Base-by-base conservation (phyloP, 2,797 vertebrate genomes). In the Danio aesculapii region DNA sequence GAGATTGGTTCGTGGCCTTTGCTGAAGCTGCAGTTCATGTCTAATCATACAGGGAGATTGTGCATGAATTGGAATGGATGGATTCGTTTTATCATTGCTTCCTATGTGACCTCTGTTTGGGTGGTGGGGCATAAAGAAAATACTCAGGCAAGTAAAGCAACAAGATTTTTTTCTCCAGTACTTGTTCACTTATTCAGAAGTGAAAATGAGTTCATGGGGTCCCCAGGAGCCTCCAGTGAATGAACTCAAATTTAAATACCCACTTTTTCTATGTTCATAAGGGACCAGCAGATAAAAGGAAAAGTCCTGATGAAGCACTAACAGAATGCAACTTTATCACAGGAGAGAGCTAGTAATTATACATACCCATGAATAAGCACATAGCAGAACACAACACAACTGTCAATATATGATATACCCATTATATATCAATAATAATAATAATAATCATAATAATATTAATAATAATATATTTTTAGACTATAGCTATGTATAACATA, bases 21-120 rank as follows among this genome's bases (percentile, higher is more conserved):
- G 58, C 73, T 64, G 61, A 77, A 66, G 52, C 77, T 66, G 47
- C 58, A 70, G 80, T 62, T 81, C 63, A 75, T 46, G 46, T 77
- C 64, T 76, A 76, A 82, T 76, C 46, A 63, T 55, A 75, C 79
- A 55, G 58, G 41, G 55, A 81, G 66, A 75, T 73, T 55, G 79
- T 63, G 66, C 69, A 49, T 61, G 72, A 19, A 76, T 62, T 21
- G 57, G 64, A 76, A 55, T 16, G 57, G 80, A 39, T 19, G 73
- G 73, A 70, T 82, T 76, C 66, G 63, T 82, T 76, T 70, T 63
- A 82, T 75, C 64, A 53, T 64, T 49, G 64, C 12, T 75, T 59
- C 47, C 53, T 62, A 64, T 46, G 73, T 82, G 80, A 62, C 66
- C 64, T 76, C 67, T 5, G 39, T 82, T 57, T 14, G 14, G 19